A percentile compares a stretch with the other conserved stretches of the same genome.
Evolutionary conservation across 2,888 invertebrate genomes (phyloP).

Genomic region (Cylindroiulus punctatus): DNA sequence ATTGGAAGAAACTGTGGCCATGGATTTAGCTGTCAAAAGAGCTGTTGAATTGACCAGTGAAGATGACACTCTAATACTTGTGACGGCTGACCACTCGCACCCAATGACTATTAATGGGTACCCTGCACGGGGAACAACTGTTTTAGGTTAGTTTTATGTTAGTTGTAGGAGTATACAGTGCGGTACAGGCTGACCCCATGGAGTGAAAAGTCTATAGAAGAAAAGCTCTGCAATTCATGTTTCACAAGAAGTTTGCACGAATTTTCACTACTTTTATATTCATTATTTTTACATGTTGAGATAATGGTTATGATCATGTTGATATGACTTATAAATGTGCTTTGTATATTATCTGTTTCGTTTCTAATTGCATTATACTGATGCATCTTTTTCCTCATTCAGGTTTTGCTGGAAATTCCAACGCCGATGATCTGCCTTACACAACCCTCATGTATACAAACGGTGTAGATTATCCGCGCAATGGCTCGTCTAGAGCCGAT

Average conservation of each 20-base stretch:
- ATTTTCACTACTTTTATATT: not conserved
- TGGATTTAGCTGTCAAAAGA: constrained; percentile 76
- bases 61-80: constrained; percentile 81
- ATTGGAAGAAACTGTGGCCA: constrained; percentile 80
- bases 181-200: too few species aligned
- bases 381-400: constrained; percentile 58
- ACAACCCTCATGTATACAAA: constrained; percentile 81
- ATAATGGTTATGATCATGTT: too few species aligned
- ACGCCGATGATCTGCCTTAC: constrained; percentile 79
- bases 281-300: not conserved
- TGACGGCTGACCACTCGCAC: constrained; percentile 82
- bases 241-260: not conserved
- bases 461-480: constrained; percentile 73
- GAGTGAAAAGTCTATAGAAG: too few species aligned
- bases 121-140: constrained; percentile 74
- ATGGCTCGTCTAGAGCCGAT: constrained; percentile 60
- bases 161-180: too few species aligned
- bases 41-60: constrained; percentile 72
- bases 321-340: too few species aligned
- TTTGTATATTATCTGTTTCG: too few species aligned
- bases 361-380: too few species aligned
- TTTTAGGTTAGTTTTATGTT: constrained; percentile 78
- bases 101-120: constrained; percentile 82
- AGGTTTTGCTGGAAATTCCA: constrained; percentile 79
- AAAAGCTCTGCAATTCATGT: too few species aligned